Evolutionary conservation across 2,797 vertebrate genomes (phyloP), one percentile per base, ranked within the genome.

Genomic region (Crocodylus rhombifer): DNA sequence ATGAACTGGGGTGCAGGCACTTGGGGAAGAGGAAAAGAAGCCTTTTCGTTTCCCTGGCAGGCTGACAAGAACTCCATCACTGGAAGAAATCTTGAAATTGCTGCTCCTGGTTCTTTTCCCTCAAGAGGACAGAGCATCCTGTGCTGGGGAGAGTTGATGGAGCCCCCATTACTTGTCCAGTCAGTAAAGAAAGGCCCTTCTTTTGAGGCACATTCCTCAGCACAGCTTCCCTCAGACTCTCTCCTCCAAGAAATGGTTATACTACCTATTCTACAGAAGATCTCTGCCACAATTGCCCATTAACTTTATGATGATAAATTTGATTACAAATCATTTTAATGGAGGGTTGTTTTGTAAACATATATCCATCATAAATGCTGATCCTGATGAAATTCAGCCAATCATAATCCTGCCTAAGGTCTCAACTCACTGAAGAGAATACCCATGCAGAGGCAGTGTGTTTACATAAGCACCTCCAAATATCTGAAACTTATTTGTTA

Each of bases 401-500:
- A 16, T 0, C 6, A 7, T 55, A 36, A 42, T 77, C 0, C 78
- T 86, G 73, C 82, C 63, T 60, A 4, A 2, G 9, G 84, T 80
- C n/a, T 60, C n/a, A 55, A 56, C 60, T 64, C 83, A 7, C 71
- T 82, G 11, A 62, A 86, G 82, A 28, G 80, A 73, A 78, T 33
- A 17, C 9, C 21, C 42, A 36, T 69, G 80, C 56, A 61, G 81
- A 33, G 26, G 4, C 57, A 58, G n/a, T 80, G 26, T 13, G 23
- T n/a, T 65, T n/a, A 30, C 55, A 71, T 89, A 71, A 36, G 78
- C 84, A 42, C 25, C 86, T 86, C 0, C 0, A 26, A 64, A 33
- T 67, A 28, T n/a, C 78, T 87, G 58, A 69, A 13, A 57, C 57
- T 90, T 89, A 62, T 92, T 93, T 94, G 73, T 90, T 91, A 62